These are phyloP conservation scores for Sylvietta virens DNA, from an alignment of 2,113 vertebrate species.

Conservation along the genomic window DNA sequence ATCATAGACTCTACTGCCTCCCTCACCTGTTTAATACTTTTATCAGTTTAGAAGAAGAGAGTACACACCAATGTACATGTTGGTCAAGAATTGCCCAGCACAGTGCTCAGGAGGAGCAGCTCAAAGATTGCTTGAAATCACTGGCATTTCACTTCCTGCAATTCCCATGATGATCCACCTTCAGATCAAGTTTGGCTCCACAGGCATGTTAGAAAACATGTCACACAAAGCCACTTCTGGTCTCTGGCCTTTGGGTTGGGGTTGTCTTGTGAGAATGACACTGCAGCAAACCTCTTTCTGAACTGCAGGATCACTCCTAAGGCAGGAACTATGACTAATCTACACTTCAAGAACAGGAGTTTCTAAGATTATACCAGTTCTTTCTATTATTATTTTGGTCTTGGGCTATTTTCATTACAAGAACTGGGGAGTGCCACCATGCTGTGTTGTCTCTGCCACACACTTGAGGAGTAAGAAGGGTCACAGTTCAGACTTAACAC, in stretches of 20 bases:
- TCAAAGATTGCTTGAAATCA: background rate
- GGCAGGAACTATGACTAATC: background rate
- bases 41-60: background rate
- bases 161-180: background rate
- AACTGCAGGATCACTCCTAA: background rate
- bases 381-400: background rate
- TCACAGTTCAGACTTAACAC: background rate
- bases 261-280: background rate
- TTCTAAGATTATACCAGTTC: background rate
- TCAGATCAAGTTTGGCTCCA: background rate
- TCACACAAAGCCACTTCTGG: background rate
- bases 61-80: fast-evolving
- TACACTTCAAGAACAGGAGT: background rate
- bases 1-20: background rate
- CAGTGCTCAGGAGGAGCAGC: background rate
- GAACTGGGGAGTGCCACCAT: background rate
- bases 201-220: fast-evolving
- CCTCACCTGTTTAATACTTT: background rate
- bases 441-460: background rate
- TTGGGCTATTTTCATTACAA: background rate
- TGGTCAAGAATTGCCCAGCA: background rate
- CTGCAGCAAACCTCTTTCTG: background rate
- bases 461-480: background rate
- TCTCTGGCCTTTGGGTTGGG: background rate
- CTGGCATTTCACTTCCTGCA: background rate